These are phyloP conservation scores for Macrosoma leucophasiata DNA, from an alignment of 2,888 invertebrate genomes.

Conservation along the genomic window DNA sequence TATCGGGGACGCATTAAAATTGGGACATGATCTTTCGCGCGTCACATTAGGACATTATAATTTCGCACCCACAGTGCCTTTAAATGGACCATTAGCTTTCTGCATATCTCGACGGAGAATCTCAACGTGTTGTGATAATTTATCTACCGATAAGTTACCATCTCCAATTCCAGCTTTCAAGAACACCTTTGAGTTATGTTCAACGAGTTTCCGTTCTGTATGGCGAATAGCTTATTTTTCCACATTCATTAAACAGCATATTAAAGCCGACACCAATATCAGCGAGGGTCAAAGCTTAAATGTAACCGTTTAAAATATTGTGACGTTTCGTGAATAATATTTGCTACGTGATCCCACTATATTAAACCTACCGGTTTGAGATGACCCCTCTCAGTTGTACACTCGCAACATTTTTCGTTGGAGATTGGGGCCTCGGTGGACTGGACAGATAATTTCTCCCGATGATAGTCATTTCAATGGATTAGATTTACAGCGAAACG, in stretches of 20 bases:
- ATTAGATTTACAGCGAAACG: slow-evolving; percentile 48
- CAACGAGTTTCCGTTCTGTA: too few species aligned
- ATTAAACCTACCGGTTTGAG: slow-evolving; percentile 29
- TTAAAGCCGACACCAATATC: slow-evolving; percentile 56
- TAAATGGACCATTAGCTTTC: too few species aligned
- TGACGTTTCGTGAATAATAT: slow-evolving; percentile 61
- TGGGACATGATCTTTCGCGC: too few species aligned
- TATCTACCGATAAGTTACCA: too few species aligned
- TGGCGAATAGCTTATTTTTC: slow-evolving; percentile 36
- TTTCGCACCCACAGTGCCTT: too few species aligned
- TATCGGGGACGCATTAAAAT: too few species aligned
- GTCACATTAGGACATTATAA: too few species aligned
- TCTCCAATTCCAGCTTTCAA: slow-evolving; percentile 10
- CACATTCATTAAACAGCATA: slow-evolving; percentile 52
- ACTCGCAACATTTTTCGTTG: slow-evolving; percentile 7
- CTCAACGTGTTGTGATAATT: too few species aligned
- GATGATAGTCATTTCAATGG: slow-evolving; percentile 67
- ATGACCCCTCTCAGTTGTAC: slow-evolving; percentile 20
- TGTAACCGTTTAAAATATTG: slow-evolving; percentile 64
- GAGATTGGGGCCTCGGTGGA: slow-evolving; percentile 34
- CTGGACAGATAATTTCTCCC: slow-evolving; percentile 50
- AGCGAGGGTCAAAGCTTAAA: slow-evolving; percentile 52
- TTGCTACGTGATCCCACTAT: slow-evolving; percentile 43
- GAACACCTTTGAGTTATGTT: too few species aligned
- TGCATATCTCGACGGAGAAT: too few species aligned